Evolutionary conservation across 2,797 vertebrate species (phyloP), one percentile per base, ranked within the genome.

Genomic region (Dallia pectoralis): DNA sequence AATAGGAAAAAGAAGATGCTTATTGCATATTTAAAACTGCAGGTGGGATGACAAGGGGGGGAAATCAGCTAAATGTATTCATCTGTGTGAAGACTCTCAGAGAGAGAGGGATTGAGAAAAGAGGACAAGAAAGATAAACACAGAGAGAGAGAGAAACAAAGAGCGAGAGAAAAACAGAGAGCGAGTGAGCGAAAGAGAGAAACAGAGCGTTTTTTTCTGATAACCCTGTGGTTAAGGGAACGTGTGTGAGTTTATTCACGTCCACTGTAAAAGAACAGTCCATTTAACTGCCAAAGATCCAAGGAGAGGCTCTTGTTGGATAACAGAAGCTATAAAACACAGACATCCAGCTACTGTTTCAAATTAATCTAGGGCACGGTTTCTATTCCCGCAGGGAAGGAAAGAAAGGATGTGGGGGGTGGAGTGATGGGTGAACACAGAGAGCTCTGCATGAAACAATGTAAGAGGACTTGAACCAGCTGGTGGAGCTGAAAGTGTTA

Each of bases 361-460:
- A 79, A 73, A 75, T 44, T 53, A 80, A 87, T 82, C 63, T 85
- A 71, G 68, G 73, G 80, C 75, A 81, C 63, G 76, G 67, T 77
- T 73, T 0, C 9, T 76, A 79, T 78, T 79, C 36, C 51, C 16
- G 77, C 75, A 62, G 51, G 73, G 75, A 83, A 79, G 73, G 44
- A 47, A 11, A 78, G 71, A 74, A 22, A 69, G 66, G 80, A 9
- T 25, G 11, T n/a, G 33, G 53, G 9, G 49, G 63, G 19, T 4
- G 16, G 71, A 63, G 22, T 14, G 70, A 77, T 30, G 72, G 65
- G 70, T 18, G 25, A 27, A 59, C n/a, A 27, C 7, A 61, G 56
- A 27, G 56, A 51, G 14, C 33, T 36, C 33, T 36, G 33, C 33
- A 3, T 36, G 33, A 36, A 36, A 36, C 33, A 36, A 36, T 36